Base-by-base conservation (phyloP, 1,140 invertebrate genomes). In the Brachionus manjavacas region DNA sequence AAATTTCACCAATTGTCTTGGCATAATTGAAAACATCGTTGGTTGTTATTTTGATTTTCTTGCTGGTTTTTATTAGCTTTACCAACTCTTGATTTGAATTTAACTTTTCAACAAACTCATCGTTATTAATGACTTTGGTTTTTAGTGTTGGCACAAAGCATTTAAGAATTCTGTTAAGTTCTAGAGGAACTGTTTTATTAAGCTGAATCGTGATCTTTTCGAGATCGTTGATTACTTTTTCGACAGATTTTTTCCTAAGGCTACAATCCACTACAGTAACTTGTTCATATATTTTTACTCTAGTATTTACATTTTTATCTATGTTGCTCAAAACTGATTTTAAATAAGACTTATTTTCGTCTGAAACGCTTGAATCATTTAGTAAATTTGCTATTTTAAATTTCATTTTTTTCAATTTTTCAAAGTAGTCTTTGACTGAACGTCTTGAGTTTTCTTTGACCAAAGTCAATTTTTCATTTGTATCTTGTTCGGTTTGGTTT, bases 1-100 rank as follows among this genome's bases (percentile, higher is more conserved):
- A 72, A 1, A 89, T 85, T 70, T 89, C 88, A 7, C 88, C 89
- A 74, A 85, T 87, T 72, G 88, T 87, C 81, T 87, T 86, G 8
- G 88, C 80, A 84, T 87, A 87, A 41, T 86, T 84, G n/a, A 89
- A 60, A 4, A 89, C 66, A n/a, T 87, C 86, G 12, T 87, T 85
- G 12, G 85, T 86, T 14, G 84, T 84, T 23, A 89, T 39, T 2
- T 86, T 85, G 66, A 84, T 86, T 7, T 84, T 85, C 12, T 86
- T 83, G 2, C 85, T 87, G 23, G 85, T 85, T 28, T 85, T 81
- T n/a, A 83, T 64, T 0, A 88, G 85, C 3, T 87, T 85, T 46
- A 87, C 86, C 86, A 86, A 87, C 3, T 84, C 76, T 8, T 88
- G 85, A 74, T 86, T 88, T 23, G 74, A 55, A 4, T 84, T 85